A percentile compares a stretch with the other conserved stretches of the same genome.
Conservation (phyloP, 2,888 invertebrate species). For the Zeuzera pyrina region DNA sequence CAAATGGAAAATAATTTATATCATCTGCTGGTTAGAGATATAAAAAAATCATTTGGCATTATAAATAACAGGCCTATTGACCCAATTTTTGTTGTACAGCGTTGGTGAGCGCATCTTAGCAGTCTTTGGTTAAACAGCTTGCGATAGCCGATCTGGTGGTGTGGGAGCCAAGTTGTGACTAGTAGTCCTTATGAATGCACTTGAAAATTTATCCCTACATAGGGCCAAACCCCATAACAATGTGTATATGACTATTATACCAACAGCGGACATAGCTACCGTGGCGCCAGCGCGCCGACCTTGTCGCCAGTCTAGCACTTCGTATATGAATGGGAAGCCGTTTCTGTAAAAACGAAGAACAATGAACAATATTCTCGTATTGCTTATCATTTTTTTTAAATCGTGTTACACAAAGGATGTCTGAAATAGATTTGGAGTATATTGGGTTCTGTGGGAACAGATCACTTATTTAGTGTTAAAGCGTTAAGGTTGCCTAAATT, state of each 20-base stretch:
- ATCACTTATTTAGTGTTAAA: no score
- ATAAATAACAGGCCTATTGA: no score
- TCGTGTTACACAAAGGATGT: no score
- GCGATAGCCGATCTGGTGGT: conserved; percentile 8
- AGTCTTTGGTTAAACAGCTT: no score
- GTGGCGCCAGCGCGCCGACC: conserved; percentile 73
- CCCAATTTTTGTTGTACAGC: no score
- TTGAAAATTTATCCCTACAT: conserved; percentile 38
- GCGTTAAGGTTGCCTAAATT: no score
- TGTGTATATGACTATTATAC: conserved; percentile 35
- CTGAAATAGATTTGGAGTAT: no score
- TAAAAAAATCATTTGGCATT: no score
- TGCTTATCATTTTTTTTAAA: no score
- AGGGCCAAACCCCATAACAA: conserved; percentile 34
- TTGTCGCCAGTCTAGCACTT: conserved; percentile 82
- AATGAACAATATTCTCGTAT: no score
- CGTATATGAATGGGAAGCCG: conserved; percentile 80
- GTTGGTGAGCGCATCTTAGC: no score
- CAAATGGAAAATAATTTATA: not conserved
- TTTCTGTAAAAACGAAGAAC: conserved; percentile 69
- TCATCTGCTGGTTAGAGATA: not conserved
- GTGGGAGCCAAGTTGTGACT: conserved; percentile 35
- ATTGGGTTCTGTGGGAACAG: no score
- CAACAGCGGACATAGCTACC: conserved; percentile 29
- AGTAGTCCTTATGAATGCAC: conserved; percentile 31